Evolutionary conservation across 2,888 invertebrate species (phyloP).

Genomic region (Campaea margaritaria): DNA sequence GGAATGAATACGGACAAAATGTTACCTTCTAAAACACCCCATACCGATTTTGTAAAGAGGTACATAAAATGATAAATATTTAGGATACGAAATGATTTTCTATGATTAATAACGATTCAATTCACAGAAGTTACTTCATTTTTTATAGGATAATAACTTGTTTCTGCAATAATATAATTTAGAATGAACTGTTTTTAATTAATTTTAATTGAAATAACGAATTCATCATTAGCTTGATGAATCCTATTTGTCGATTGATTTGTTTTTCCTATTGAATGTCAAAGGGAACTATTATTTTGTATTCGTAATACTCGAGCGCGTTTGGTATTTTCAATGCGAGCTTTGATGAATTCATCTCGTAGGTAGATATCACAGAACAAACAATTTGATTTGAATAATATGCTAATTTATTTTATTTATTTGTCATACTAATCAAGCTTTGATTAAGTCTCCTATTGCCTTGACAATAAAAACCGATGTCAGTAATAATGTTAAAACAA

Average conservation of each 20-base stretch:
- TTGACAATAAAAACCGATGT: conserved; percentile 19
- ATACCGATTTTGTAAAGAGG: no score
- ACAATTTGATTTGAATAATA: conserved; percentile 24
- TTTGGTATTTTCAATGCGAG: conserved; percentile 16
- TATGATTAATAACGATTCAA: no score
- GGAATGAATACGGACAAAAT: neutral
- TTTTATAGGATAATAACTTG: neutral
- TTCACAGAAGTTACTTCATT: neutral
- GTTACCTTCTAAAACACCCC: conserved; percentile 9
- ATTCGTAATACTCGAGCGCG: conserved; percentile 8
- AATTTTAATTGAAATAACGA: no score
- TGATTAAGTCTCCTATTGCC: conserved; percentile 14
- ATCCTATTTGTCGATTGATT: conserved; percentile 20
- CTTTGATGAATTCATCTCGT: conserved; percentile 21
- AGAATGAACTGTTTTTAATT: no score
- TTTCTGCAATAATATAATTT: no score
- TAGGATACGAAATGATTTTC: no score
- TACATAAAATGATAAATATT: no score
- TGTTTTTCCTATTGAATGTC: conserved; percentile 19
- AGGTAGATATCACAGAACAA: conserved; percentile 15
- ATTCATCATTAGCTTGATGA: conserved; percentile 14
- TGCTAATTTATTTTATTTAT: conserved; percentile 23
- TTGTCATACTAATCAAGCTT: conserved; percentile 20
- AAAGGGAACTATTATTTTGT: conserved; percentile 20
- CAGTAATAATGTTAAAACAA: conserved; percentile 12